Evolutionary conservation across 1,140 invertebrate genomes (phyloP).

Genomic region (Eriosoma lanigerum): DNA sequence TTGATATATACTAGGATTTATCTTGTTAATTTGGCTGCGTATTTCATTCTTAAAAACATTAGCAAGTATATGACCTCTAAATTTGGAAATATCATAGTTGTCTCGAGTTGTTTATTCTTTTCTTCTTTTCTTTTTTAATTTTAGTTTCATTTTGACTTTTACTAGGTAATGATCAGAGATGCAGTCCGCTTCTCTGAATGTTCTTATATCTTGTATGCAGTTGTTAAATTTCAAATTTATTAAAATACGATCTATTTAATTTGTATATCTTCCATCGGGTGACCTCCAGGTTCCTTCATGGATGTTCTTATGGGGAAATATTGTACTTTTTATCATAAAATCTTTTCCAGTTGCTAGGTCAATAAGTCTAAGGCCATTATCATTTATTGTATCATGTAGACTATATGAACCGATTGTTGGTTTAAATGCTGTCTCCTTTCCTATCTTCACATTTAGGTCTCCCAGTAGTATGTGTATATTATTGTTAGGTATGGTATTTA

Average conservation of each 20-base stretch:
- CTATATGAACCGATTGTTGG: too few relatives aligned
- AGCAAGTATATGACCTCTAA: not conserved
- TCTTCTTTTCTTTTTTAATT: not conserved
- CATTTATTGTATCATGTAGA: not conserved
- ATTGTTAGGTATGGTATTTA: too few relatives aligned
- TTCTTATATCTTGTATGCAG: not conserved
- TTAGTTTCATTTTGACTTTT: slow-evolving; percentile 10
- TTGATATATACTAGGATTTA: not conserved
- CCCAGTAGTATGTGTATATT: too few relatives aligned
- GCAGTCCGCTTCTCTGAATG: not conserved
- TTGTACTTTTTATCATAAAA: not conserved
- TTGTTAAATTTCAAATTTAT: not conserved
- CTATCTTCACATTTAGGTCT: too few relatives aligned
- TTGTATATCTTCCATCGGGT: not conserved
- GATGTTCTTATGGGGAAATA: not conserved
- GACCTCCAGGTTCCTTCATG: not conserved
- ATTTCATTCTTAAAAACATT: not conserved
- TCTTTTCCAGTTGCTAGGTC: not conserved
- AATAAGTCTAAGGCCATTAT: not conserved
- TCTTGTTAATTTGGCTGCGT: not conserved
- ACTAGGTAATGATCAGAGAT: not conserved
- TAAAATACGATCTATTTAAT: slow-evolving; percentile 11
- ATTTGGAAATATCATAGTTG: not conserved
- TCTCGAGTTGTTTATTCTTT: slow-evolving; percentile 1
- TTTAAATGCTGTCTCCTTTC: too few relatives aligned